Conservation (phyloP, 2,797 vertebrate species). For the Pseudocheirus occidentalis region DNA sequence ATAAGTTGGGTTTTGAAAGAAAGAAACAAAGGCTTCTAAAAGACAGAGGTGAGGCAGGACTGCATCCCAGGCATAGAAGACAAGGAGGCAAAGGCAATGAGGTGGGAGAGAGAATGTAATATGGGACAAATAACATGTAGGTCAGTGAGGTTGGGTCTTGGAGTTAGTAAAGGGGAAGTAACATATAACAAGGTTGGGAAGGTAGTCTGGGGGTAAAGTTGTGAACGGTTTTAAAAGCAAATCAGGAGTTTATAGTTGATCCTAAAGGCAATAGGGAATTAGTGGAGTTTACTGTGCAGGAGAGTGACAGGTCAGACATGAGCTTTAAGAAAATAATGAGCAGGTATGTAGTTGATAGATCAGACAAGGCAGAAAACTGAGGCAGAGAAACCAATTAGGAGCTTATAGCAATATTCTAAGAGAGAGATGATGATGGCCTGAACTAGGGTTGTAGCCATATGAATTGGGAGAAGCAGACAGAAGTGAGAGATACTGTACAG, state of each 20-base stretch:
- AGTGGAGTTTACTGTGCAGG: not conserved
- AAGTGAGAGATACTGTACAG: not conserved
- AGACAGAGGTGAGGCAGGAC: not conserved
- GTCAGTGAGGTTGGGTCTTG: not conserved
- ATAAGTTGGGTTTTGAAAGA: not conserved
- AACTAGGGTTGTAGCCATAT: not conserved
- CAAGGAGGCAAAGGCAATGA: not conserved
- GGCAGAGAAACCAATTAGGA: not conserved
- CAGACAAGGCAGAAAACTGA: not conserved
- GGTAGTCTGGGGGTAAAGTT: not conserved
- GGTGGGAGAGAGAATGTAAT: not conserved
- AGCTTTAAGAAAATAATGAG: not conserved
- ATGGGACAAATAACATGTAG: not conserved
- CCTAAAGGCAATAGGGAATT: not conserved
- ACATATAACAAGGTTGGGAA: not conserved
- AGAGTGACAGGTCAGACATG: not conserved
- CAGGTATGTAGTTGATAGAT: not conserved
- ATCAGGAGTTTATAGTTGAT: not conserved
- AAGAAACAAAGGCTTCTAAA: not conserved
- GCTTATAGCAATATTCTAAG: not conserved
- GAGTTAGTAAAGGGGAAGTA: not conserved
- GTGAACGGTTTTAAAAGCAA: not conserved
- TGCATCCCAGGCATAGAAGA: not conserved
- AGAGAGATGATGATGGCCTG: not conserved
- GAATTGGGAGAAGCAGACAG: not conserved